Evolutionary conservation across 2,797 vertebrate species (phyloP).

Genomic region (Mus minutoides): DNA sequence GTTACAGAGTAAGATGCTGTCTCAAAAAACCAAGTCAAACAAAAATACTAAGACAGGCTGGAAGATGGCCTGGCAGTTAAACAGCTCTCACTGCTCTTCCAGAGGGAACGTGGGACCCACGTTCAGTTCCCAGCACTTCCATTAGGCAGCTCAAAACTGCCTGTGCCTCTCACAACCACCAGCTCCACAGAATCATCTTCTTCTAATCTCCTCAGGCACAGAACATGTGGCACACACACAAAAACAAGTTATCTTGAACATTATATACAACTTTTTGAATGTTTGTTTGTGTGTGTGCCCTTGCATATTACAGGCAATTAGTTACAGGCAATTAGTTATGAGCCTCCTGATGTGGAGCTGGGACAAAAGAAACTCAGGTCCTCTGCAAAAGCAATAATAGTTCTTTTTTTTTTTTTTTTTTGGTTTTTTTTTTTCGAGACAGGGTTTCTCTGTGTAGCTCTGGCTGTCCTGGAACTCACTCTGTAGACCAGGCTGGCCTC

Average conservation of each 20-base stretch:
- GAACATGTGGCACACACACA: not conserved
- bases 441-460: no score
- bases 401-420: no score
- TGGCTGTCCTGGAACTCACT: no score
- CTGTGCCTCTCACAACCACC: not conserved
- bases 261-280: not conserved
- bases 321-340: not conserved
- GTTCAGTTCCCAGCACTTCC: not conserved
- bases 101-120: no score
- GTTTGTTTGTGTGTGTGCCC: not conserved
- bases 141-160: not conserved
- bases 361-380: not conserved
- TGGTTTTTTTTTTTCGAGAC: no score
- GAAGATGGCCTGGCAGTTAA: not conserved
- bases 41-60: not conserved
- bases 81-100: not conserved
- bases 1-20: not conserved
- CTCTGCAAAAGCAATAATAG: not conserved
- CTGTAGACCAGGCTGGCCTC: no score
- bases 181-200: not conserved
- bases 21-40: not conserved
- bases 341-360: not conserved
- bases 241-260: not conserved
- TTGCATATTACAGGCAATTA: no score
- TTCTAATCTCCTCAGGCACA: not conserved